phyloP scores from a whole-genome alignment of 1,140 invertebrate genomes.

The Bombus consobrinus region DNA sequence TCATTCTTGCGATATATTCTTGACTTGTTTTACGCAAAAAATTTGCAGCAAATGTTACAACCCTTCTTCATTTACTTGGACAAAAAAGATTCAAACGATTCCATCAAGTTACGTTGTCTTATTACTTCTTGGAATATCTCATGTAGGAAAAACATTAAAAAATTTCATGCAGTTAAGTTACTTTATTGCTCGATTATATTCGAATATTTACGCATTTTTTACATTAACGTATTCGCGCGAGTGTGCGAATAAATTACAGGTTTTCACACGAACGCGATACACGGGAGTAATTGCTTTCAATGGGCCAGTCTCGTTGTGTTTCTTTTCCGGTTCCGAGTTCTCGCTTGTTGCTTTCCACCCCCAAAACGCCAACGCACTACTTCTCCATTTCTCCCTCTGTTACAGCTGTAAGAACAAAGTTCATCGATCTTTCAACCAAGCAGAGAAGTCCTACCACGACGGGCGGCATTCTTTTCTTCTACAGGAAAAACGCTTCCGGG shows the following conservation, averaged over 20 bases:
- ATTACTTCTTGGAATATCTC: not conserved
- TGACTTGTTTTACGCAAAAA: too few species aligned
- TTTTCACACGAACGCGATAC: not conserved
- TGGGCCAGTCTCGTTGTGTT: constrained; percentile 29
- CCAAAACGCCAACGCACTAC: not conserved
- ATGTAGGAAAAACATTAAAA: not conserved
- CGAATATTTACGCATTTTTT: not conserved
- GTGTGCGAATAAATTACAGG: not conserved
- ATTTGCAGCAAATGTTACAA: too few species aligned
- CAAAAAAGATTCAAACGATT: not conserved
- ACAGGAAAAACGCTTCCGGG: constrained; percentile 48
- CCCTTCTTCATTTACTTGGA: not conserved
- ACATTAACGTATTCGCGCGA: not conserved
- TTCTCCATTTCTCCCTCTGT: constrained; percentile 16
- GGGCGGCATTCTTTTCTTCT: constrained; percentile 21
- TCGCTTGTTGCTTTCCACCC: constrained; percentile 40
- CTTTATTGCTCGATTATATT: not conserved
- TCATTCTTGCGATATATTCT: too few species aligned
- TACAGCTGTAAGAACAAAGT: constrained; percentile 31
- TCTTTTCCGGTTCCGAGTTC: not conserved
- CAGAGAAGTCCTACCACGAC: constrained; percentile 15
- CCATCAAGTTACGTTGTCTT: not conserved
- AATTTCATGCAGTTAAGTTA: not conserved
- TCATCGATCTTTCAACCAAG: constrained; percentile 62
- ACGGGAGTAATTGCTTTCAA: not conserved